Evolutionary conservation across 2,113 vertebrate genomes (phyloP), one percentile per base, ranked within the genome.

Genomic region (Phylloscopus whistleri): DNA sequence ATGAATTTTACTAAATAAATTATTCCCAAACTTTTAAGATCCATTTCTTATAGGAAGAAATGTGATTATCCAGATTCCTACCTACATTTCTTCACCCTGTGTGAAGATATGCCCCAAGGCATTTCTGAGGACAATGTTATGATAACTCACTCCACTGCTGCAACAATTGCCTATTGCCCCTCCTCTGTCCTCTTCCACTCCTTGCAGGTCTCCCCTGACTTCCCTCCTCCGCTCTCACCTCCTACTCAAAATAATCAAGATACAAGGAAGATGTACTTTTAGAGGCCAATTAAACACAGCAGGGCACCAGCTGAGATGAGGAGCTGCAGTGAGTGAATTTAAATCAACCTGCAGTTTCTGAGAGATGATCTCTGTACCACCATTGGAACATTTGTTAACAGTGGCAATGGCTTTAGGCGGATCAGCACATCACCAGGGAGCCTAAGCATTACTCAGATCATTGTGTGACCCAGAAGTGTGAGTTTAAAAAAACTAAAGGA

Each of bases 211-310:
- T 84, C 14, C 9, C 11, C 41, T 69, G 13, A 30, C 37, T 62
- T 79, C 22, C 80, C 52, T 84, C 63, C 59, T 83, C 21, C 1
- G 1, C 20, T 68, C 59, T 92, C 52, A 46, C 73, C 31, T 84
- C 58, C 56, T 51, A 31, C 84, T 87, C 68, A 79, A 89, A 87
- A 73, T 94, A 85, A 97, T 95, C 94, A 93, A 78, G 94, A 56
- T 81, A 87, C 84, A 91, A 94, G 67, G 78, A 84, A 93, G 87
- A 91, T 46, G 66, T 63, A 44, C 64, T 90, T 95, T 85, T 48
- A 93, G 87, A 94, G 76, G 63, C 66, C 76, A 97, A 83, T 97
- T 97, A 97, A 94, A 77, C 89, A 74, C 94, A 95, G 93, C 92
- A 86, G 91, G 92, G 79, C 52, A 83, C 48, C 84, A 93, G 79